phyloP scores from a whole-genome alignment of 2,888 invertebrate species.

The Molanna angustata region DNA sequence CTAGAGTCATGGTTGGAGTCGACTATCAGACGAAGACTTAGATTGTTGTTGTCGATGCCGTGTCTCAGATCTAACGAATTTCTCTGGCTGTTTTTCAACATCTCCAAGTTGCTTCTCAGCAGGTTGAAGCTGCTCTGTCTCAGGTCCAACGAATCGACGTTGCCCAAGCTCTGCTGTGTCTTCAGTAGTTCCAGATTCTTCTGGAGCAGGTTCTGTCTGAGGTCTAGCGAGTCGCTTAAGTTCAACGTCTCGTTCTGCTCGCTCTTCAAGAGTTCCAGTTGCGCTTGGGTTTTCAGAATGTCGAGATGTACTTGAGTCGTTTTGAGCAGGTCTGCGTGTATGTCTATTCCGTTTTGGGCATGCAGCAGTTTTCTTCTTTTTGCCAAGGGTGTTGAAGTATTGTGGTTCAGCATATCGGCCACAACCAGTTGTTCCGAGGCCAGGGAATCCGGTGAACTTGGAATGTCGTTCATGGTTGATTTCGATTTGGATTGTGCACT shows the following conservation, averaged over 20 bases:
- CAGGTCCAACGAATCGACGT: conserved; percentile 27
- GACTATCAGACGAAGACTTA: conserved; percentile 19
- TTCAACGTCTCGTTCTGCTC: conserved; percentile 12
- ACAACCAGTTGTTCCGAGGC: conserved; percentile 44
- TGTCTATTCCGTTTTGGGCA: conserved; percentile 21
- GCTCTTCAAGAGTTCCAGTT: conserved; percentile 25
- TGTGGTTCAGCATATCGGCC: conserved; percentile 38
- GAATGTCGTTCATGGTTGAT: conserved; percentile 41
- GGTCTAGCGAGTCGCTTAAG: conserved; percentile 18
- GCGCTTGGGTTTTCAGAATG: conserved; percentile 29
- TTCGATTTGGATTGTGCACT: too few relatives aligned
- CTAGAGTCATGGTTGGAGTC: conserved; percentile 3
- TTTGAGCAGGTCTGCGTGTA: conserved; percentile 25
- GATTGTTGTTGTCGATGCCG: conserved; percentile 18
- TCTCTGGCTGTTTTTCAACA: conserved; percentile 30
- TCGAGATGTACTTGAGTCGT: conserved; percentile 28
- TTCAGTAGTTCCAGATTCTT: conserved; percentile 31
- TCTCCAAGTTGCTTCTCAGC: conserved; percentile 28
- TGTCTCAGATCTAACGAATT: conserved; percentile 27
- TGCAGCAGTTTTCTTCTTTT: conserved; percentile 37
- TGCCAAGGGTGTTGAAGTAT: conserved; percentile 37
- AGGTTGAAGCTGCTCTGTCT: conserved; percentile 30
- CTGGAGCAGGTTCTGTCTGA: conserved; percentile 28
- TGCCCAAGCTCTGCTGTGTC: conserved; percentile 20
- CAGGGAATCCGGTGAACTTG: conserved; percentile 45